Evolutionary conservation across 2,113 vertebrate genomes (phyloP), one percentile per base, ranked within the genome.

Genomic region (Dicerorhinus sumatrensis): DNA sequence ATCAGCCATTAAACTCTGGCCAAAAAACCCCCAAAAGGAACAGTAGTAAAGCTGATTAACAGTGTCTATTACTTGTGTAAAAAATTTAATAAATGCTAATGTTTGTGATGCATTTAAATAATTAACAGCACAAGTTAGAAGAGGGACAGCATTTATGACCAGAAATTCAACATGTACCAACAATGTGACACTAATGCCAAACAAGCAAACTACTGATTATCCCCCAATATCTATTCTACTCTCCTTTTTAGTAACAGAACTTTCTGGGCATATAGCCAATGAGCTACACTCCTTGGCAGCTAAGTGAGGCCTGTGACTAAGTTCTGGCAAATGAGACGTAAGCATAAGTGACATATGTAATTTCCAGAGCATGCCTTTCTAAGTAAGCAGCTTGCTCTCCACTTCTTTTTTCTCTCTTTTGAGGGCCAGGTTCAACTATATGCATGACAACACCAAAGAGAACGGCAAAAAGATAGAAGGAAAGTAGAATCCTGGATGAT

Each of bases 41-140:
- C n/a, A 21, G 16, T n/a, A 83, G 51, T 51, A 83, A 69, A 76
- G 31, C 9, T 92, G n/a, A 90, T 73, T 80, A 96, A 93, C 36
- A 86, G 31, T 91, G 14, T 29, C 51, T 77, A 75, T 69, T 14
- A 39, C 56, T 70, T 87, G 7, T 23, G 82, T 94, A 89, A 72
- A 81, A 96, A 81, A 42, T 90, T 67, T 87, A 96, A 93, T 69
- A 97, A 89, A 95, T 90, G 88, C 21, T 95, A 76, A 83, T 67
- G 21, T 88, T 84, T 84, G 39, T 85, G 23, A 80, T 65, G 20
- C 36, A 89, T 69, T 96, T 97, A 82, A 93, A 70, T 84, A 92
- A 81, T 89, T 48, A 96, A 70, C 60, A 87, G 42, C n/a, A 90
- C 33, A 96, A 92, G 36, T 73, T 46, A 67, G 77, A 96, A 85